Evolutionary conservation across 2,797 vertebrate species (phyloP).

Genomic region (Trichosurus vulpecula): DNA sequence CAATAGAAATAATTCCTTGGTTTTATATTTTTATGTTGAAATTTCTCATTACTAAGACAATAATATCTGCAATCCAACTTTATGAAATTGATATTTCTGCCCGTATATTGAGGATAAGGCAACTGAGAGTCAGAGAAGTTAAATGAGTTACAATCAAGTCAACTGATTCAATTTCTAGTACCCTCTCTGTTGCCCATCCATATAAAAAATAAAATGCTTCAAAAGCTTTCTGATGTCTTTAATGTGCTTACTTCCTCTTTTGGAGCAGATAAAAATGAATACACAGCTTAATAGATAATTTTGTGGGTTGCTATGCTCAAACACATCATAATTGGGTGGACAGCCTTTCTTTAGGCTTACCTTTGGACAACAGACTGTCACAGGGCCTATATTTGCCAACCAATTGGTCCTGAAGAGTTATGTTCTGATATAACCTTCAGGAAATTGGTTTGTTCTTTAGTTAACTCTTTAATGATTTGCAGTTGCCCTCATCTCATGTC

Average conservation of each 20-base stretch:
- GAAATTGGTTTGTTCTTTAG: background rate
- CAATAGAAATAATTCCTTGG: background rate
- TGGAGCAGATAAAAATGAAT: background rate
- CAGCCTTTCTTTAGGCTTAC: background rate
- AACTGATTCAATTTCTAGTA: background rate
- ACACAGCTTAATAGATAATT: background rate
- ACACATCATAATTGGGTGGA: background rate
- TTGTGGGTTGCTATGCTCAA: background rate
- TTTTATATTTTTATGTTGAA: background rate
- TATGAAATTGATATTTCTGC: background rate
- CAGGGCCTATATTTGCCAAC: background rate
- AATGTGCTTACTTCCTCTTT: background rate
- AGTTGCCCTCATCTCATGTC: background rate
- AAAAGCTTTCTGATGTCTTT: background rate
- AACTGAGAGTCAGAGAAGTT: background rate
- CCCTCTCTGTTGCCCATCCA: background rate
- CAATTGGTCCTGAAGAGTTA: background rate
- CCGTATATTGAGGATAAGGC: background rate
- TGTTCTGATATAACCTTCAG: background rate
- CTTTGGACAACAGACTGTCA: background rate
- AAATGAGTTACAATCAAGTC: background rate
- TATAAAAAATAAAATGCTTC: background rate
- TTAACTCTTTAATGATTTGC: background rate
- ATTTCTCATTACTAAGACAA: slow-evolving; percentile 1
- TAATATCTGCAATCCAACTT: background rate